Evolutionary conservation across 2,888 invertebrate species (phyloP).

Genomic region (Athrips mouffetella): DNA sequence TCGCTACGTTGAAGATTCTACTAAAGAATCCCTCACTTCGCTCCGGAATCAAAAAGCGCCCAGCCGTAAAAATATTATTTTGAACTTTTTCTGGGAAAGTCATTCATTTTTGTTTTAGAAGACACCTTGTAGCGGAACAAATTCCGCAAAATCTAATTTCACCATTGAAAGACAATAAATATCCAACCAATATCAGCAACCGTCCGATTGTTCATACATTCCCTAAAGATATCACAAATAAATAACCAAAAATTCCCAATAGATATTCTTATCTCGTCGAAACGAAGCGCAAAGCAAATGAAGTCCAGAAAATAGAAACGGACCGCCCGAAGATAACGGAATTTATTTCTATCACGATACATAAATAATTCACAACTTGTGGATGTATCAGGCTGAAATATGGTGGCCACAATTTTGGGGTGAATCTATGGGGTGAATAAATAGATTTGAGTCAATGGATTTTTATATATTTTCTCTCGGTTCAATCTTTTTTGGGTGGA

Average conservation of each 20-base stretch:
- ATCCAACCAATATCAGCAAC: no score
- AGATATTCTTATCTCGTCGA: constrained; percentile 13
- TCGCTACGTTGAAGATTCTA: no score
- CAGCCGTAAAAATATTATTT: no score
- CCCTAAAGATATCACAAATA: background rate
- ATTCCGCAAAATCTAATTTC: no score
- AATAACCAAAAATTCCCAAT: constrained; percentile 3
- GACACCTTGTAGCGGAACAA: no score
- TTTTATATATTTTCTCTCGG: constrained; percentile 31
- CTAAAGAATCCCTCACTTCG: no score
- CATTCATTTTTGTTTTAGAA: no score
- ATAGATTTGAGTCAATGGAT: constrained; percentile 42
- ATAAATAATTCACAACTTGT: constrained; percentile 68
- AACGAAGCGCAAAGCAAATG: constrained; percentile 10
- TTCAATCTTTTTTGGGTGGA: no score
- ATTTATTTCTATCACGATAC: constrained; percentile 56
- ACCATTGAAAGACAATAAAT: no score
- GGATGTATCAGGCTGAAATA: constrained; percentile 59
- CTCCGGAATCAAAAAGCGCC: no score
- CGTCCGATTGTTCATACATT: background rate
- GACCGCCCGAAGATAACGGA: constrained; percentile 35
- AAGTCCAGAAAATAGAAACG: constrained; percentile 15
- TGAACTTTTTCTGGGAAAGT: no score
- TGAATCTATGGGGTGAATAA: constrained; percentile 50
- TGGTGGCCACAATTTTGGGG: constrained; percentile 46